Base-by-base conservation (phyloP, 2,797 vertebrate species). In the Paratrypauchen microcephalus region DNA sequence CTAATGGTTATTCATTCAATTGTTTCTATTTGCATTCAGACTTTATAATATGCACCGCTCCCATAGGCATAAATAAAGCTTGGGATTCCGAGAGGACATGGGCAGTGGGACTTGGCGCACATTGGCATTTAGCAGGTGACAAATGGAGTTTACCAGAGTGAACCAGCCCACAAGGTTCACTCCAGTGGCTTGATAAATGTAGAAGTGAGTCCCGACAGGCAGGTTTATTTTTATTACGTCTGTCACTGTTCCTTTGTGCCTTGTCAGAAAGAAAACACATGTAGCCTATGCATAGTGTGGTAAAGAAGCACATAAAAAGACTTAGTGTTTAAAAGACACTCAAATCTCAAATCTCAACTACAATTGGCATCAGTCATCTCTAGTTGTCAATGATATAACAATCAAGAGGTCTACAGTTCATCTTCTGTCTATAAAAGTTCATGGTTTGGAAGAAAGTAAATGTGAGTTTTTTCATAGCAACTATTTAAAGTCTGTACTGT, bases 41-140 rank as follows among this genome's bases (percentile, higher is more conserved):
- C 7, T 32, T 47, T 78, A 69, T 19, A 9, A 61, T 73, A 61
- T 76, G 21, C 71, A 36, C 57, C 72, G 83, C 79, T 82, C 57
- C 71, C 50, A 45, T 64, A 82, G 50, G 79, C 79, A 86, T 87
- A 70, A 85, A 84, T 83, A 88, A 84, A 86, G 78, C 72, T 71
- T 70, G 87, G 89, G 94, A 93, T 93, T 91, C 93, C 89, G 39
- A 76, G 74, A 84, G 72, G 77, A 82, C 75, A 81, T 47, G 90
- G 91, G 92, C 77, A 87, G 91, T 91, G 90, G 93, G 91, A 94
- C 83, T 94, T 92, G 91, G 92, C 93, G 90, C 91, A 79, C 91
- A 92, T 85, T 92, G 95, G 94, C 94, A 93, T 95, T 97, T 95
- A 96, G 94, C 95, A 94, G 94, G 93, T 96, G 94, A 96, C 95